phyloP scores from a whole-genome alignment of 2,888 invertebrate species.

The Mesochorus sp. region DNA sequence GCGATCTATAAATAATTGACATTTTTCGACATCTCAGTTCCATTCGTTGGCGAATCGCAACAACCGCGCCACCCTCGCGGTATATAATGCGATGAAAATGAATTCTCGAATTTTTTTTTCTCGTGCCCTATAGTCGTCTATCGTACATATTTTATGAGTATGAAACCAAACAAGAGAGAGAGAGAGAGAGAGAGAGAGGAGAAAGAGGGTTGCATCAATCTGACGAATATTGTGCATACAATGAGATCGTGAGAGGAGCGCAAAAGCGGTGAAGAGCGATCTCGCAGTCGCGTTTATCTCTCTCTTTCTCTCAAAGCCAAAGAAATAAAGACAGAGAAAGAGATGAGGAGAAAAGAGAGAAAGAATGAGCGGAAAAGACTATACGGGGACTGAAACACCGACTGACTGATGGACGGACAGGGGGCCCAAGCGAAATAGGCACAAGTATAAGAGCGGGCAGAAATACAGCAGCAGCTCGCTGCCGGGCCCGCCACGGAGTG shows the following conservation, averaged over 20 bases:
- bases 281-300: constrained; percentile 33
- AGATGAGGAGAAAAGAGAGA: constrained; percentile 41
- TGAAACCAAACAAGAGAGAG: neutral
- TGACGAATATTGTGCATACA: constrained; percentile 62
- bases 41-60: no score
- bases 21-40: neutral
- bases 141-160: constrained; percentile 45
- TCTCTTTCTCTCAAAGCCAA: constrained; percentile 7
- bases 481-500: constrained; percentile 65
- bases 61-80: no score
- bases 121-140: neutral
- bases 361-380: constrained; percentile 56
- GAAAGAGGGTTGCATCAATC: constrained; percentile 2
- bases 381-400: constrained; percentile 34
- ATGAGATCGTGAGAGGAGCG: constrained; percentile 50
- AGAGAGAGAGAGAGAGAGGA: no score
- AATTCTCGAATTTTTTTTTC: neutral
- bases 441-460: constrained; percentile 63
- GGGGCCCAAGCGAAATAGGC: constrained; percentile 63
- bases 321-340: constrained; percentile 8
- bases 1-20: neutral
- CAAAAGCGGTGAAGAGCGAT: constrained; percentile 34
- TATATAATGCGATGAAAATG: neutral
- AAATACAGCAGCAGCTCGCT: constrained; percentile 45
- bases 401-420: constrained; percentile 55